These are phyloP conservation scores for Syngnathus acus DNA, from an alignment of 2,797 vertebrate genomes.

Conservation along the genomic window DNA sequence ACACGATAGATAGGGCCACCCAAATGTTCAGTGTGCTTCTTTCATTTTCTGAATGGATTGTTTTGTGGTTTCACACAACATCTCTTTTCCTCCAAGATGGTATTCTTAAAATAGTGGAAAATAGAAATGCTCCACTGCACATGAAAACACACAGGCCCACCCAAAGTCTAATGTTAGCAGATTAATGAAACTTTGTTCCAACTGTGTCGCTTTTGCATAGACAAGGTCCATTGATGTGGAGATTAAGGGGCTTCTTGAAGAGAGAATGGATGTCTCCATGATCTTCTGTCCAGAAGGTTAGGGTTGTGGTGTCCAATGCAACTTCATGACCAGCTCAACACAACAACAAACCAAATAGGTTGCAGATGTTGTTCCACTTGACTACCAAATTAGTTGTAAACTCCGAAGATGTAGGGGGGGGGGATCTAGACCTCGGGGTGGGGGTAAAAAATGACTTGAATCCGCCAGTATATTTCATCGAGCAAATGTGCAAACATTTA, in stretches of 20 bases:
- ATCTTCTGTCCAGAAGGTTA: constrained; percentile 21
- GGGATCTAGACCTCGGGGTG: constrained; percentile 21
- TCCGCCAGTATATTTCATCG: neutral
- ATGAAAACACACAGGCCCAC: constrained; percentile 40
- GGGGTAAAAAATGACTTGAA: neutral
- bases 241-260: neutral
- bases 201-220: constrained; percentile 35
- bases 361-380: constrained; percentile 62
- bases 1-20: constrained; percentile 32
- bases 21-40: constrained; percentile 31
- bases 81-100: constrained; percentile 36
- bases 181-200: constrained; percentile 51
- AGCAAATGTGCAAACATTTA: constrained; percentile 18
- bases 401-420: constrained; percentile 25
- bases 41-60: constrained; percentile 24
- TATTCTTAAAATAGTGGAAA: constrained; percentile 40
- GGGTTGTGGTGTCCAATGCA: constrained; percentile 45
- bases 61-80: constrained; percentile 37
- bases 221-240: constrained; percentile 36
- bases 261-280: neutral
- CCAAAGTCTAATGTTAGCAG: constrained; percentile 42
- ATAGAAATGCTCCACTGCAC: constrained; percentile 26
- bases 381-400: constrained; percentile 60
- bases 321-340: constrained; percentile 45
- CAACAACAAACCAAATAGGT: constrained; percentile 64